phyloP scores from a whole-genome alignment of 2,797 vertebrate genomes.

The Zalophus californianus region DNA sequence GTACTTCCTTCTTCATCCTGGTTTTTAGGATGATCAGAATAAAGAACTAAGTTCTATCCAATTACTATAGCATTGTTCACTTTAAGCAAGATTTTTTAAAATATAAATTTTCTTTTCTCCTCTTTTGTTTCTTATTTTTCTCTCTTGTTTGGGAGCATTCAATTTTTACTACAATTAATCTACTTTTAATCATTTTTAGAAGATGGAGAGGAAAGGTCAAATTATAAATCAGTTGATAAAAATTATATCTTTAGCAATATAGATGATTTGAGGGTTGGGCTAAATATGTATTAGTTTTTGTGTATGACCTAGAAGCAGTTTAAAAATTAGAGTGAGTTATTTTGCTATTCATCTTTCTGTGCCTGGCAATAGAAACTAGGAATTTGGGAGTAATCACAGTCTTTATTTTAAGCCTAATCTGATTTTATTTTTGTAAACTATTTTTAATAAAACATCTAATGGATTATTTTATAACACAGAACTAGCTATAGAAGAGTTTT shows the following conservation, averaged over 20 bases:
- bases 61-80: background rate
- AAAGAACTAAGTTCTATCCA: background rate
- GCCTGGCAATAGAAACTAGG: background rate
- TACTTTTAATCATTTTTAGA: background rate
- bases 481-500: background rate
- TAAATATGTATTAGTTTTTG: background rate
- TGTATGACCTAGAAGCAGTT: background rate
- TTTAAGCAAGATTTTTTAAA: background rate
- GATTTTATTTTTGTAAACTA: background rate
- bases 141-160: background rate
- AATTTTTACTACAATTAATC: background rate
- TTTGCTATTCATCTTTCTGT: background rate
- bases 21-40: background rate
- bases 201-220: background rate
- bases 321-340: background rate
- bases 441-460: background rate
- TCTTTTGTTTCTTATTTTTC: background rate
- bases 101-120: background rate
- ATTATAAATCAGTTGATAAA: background rate
- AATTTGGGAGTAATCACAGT: background rate
- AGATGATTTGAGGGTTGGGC: background rate
- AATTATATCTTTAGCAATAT: background rate
- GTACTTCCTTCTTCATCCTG: background rate
- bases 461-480: background rate
- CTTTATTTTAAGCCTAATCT: constrained; percentile 37